Base-by-base conservation (phyloP, 2,888 invertebrate genomes). In the Mythimna albipuncta region DNA sequence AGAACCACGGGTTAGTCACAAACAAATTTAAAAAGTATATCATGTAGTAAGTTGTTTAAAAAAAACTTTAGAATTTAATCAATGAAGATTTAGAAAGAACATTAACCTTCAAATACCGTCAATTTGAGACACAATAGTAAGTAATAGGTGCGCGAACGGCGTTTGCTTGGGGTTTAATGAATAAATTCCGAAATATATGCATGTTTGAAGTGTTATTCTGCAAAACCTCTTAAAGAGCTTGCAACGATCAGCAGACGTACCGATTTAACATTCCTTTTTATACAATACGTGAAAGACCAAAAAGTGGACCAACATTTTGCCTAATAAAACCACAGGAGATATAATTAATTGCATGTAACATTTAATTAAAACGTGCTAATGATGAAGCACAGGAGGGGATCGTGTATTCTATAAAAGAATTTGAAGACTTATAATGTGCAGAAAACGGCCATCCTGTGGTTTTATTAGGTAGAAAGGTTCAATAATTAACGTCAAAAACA, bases 271-370 rank as follows among this genome's bases (percentile, higher is more conserved):
- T 10, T 50, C 7, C 2, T 7, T 69, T 57, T 73, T 55, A 2
- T 26, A 38, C 6, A 11, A 41, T 57, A 11, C 9, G 6, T 6
- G 6, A 9, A 26, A 32, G n/a, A 10, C 16, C 19, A 32, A 50
- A 13, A 5, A 2, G 9, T 10, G n/a, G 7, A 41, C 63, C 54
- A 26, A 54, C 78, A 50, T 77, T 16, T 6, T 6, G 21, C 11
- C 11, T 52, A 54, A 59, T 79, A 54, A 75, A 79, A 79, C 79
- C 74, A 38, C 74, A 58, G 61, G 79, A 54, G 21, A 61, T 21
- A 21, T 21, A 41, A 61, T 41, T 61, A 41, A 61, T 61, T 41
- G 7, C 13, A 58, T 19, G 58, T 10, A 58, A 19, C 35, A 61
- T 61, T 61, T 61, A 61, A 61, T 61, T 21, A 61, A 61, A 41